Evolutionary conservation across 2,888 invertebrate genomes (phyloP), one percentile per base, ranked within the genome.

Genomic region (Pomacea canaliculata): DNA sequence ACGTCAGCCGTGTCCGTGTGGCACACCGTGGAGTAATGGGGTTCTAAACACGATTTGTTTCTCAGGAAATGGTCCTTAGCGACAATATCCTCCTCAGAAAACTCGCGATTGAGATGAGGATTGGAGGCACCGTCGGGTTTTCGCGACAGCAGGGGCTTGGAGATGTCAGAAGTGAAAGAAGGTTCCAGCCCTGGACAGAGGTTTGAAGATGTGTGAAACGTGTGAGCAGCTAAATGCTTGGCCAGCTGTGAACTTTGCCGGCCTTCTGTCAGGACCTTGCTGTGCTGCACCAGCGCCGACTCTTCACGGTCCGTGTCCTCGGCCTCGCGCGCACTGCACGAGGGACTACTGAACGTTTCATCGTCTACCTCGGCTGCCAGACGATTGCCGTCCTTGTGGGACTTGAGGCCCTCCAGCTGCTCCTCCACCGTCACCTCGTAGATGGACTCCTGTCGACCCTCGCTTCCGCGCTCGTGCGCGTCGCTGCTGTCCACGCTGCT

Each of bases 81-180:
- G 16, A 77, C 46, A 3, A 62, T 59, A 27, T 75, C 73, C 27
- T 80, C 80, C 67, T 78, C 76, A 13, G 49, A 71, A 69, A 73
- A 78, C 37, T 71, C 66, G 37, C 72, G 69, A 19, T 73, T 46
- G 12, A 97, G 92, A 92, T 96, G 96, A 27, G 97, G 97, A 92
- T 97, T 97, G 48, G 97, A 97, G 72, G 97, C 96, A 70, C 97
- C 97, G 87, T 97, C 97, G 9, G 97, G 97, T 92, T 85, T 87
- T 66, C 88, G 78, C 46, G 84, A 84, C 67, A 86, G 71, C 56
- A 82, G 70, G n/a, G 78, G 79, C 49, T 67, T 72, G 49, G 77
- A 73, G 18, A 82, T 72, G 51, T 81, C 82, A n/a, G 78, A 69
- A 63, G 63, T 2, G 23, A 63, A 12, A n/a, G 63, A 63, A 63